Evolutionary conservation across 2,113 vertebrate genomes (phyloP), one percentile per base, ranked within the genome.

Genomic region (Zonotrichia leucophrys): DNA sequence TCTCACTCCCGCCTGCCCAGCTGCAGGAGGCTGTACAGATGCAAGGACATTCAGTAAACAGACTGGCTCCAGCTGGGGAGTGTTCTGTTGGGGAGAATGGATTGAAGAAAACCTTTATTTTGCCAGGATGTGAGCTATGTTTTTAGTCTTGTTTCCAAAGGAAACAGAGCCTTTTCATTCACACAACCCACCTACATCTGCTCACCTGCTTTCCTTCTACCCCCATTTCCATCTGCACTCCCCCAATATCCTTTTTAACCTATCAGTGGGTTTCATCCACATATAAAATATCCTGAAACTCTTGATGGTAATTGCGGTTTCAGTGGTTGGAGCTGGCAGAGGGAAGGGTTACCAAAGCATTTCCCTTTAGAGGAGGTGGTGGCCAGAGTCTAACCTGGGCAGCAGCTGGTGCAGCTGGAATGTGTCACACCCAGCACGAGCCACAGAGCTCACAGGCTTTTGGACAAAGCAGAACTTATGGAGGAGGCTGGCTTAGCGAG

Each of bases 151-250:
- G 4, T 53, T 83, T 77, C 59, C 46, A 58, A 63, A 83, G 72
- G 22, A 83, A 86, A 59, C 8, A 69, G 7, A 72, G 8, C 4
- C 64, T 74, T 16, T 55, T 83, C 55, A 33, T 47, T 77, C 21
- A 53, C 24, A 42, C 9, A 63, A 12, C 44, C 39, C 41, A 66
- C 28, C 55, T 16, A 35, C 35, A 46, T 50, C 37, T 73, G 9
- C 44, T 83, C 75, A 74, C 64, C 30, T 94, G 59, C 18, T 83
- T 88, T 31, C 0, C 0, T 1, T 1, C 23, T 69, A 16, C 6
- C 4, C 15, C 23, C 0, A 0, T 35, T 79, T 85, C 50, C 0
- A 0, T 62, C 67, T 35, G 3, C 5, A 16, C 15, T 62, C 8
- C 11, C 11, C 7, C 4, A 14, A 31, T 31, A 21, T 16, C 19